These are phyloP conservation scores for Erpetoichthys calabaricus DNA, from an alignment of 2,797 vertebrate species.

Conservation along the genomic window DNA sequence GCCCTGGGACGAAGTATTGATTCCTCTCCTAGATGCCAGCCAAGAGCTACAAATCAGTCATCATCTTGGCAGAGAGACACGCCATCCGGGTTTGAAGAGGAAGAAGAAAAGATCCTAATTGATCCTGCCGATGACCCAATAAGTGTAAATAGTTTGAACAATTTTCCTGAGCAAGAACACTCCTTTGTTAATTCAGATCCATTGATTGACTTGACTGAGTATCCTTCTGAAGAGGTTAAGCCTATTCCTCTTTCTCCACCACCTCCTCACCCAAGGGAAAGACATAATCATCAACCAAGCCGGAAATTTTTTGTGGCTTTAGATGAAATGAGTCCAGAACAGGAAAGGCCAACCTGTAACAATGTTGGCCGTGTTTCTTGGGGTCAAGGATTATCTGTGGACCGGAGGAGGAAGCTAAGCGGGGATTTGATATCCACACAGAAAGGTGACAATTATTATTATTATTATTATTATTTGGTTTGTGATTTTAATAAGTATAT, in stretches of 20 bases:
- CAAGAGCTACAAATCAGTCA: conserved; percentile 32
- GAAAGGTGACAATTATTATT: conserved; percentile 36
- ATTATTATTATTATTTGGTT: conserved; percentile 12
- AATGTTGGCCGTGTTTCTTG: conserved; percentile 22
- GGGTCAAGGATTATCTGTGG: conserved; percentile 20
- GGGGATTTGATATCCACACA: conserved; percentile 42
- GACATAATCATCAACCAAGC: conserved; percentile 18
- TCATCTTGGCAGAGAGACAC: conserved; percentile 22
- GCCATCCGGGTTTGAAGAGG: conserved; percentile 8
- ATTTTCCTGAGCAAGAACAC: conserved; percentile 37
- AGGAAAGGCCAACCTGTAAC: conserved; percentile 30
- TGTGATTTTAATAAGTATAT: conserved; percentile 37
- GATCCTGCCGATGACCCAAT: conserved; percentile 4
- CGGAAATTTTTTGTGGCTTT: conserved; percentile 24
- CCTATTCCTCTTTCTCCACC: conserved; percentile 36
- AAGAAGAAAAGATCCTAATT: too few relatives aligned
- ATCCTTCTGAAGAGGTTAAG: conserved; percentile 23
- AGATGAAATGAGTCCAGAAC: conserved; percentile 8
- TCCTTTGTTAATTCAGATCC: conserved; percentile 14
- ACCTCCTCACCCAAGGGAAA: conserved; percentile 36
- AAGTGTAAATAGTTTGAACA: conserved; percentile 38
- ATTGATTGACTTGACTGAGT: conserved; percentile 28
- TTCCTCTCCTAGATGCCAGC: conserved; percentile 40
- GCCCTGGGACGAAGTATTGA: conserved; percentile 62
- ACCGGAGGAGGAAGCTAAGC: conserved; percentile 41